Base-by-base conservation (phyloP, 2,888 invertebrate species). In the Macrophya alboannulata region DNA sequence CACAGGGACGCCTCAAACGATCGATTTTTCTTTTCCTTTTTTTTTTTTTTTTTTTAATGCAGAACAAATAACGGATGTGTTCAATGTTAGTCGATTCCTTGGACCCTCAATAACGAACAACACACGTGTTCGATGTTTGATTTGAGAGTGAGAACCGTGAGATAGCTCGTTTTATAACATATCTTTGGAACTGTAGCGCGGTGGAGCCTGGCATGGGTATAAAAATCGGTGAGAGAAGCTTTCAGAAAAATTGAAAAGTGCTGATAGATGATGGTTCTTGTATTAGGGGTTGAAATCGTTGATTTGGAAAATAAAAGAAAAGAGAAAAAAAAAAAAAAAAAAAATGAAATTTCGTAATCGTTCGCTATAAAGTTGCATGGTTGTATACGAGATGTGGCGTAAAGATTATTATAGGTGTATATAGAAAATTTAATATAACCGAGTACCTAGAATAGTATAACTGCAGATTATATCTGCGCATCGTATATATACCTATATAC, bases 101-200 rank as follows among this genome's bases (percentile, higher is more conserved):
- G 21, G 45, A 21, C 43, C 45, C 72, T 45, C 21, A 71, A n/a
- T n/a, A 40, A 74, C 45, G 1, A 6, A n/a, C 62, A 25, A 62
- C 25, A 43, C 81, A 37, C 37, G 81, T 81, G 81, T 43, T 5
- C 25, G 31, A 81, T 81, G 25, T 81, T 81, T 81, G 81, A 81
- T 81, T 62, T 81, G 81, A 62, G 37, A 81, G 81, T 81, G 62
- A 81, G 81, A 81, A n/a, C 62, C 81, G 81, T 81, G 81, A 81
- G 81, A 81, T 81, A n/a, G n/a, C 17, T 37, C 9, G 55, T 51
- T 55, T 55, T 55, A 77, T 77, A n/a, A n/a, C n/a, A 31, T 21
- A 77, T 77, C 31, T 77, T 37, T 45, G 31, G 3, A 55, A 55
- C n/a, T 55, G n/a, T 8, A 31, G 9, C 17, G 15, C 9, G 37